Conservation (phyloP, 2,113 vertebrate genomes). For the Nothocercus julius region DNA sequence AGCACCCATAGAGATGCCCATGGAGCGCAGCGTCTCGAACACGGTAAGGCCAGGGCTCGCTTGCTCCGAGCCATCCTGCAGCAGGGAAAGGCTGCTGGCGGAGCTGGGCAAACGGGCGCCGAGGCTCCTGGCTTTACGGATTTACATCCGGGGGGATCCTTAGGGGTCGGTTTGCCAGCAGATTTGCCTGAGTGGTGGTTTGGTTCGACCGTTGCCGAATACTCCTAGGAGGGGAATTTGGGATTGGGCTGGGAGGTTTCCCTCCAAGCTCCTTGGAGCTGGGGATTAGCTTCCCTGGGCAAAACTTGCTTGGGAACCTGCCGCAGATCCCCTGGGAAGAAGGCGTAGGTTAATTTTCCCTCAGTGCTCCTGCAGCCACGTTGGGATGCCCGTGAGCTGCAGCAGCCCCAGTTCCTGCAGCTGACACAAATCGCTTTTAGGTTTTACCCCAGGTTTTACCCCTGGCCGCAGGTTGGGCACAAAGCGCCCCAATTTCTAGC, state of each 20-base stretch:
- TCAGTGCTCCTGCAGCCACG: background rate
- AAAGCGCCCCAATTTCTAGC: too few relatives aligned
- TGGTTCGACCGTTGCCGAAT: background rate
- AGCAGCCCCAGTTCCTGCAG: too few relatives aligned
- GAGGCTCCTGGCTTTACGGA: background rate
- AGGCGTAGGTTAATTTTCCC: background rate
- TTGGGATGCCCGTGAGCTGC: too few relatives aligned
- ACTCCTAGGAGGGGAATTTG: background rate
- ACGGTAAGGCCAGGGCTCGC: background rate
- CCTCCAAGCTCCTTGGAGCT: background rate
- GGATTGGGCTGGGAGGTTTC: background rate
- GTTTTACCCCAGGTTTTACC: too few relatives aligned
- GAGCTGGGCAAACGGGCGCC: background rate
- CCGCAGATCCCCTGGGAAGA: background rate
- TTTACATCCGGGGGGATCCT: background rate
- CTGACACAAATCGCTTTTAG: too few relatives aligned
- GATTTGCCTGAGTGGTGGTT: background rate
- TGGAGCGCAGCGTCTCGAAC: accelerated
- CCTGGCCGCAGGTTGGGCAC: too few relatives aligned
- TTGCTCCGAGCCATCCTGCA: accelerated
- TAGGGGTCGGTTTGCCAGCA: accelerated
- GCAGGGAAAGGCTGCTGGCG: accelerated
- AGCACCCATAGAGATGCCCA: constrained; percentile 15
- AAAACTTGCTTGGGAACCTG: background rate
- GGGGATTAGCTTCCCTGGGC: background rate